Percentiles rank a stretch among this genome's conserved stretches.
phyloP scores from a whole-genome alignment of 2,888 invertebrate species.

The Stenoptilia bipunctidactyla region DNA sequence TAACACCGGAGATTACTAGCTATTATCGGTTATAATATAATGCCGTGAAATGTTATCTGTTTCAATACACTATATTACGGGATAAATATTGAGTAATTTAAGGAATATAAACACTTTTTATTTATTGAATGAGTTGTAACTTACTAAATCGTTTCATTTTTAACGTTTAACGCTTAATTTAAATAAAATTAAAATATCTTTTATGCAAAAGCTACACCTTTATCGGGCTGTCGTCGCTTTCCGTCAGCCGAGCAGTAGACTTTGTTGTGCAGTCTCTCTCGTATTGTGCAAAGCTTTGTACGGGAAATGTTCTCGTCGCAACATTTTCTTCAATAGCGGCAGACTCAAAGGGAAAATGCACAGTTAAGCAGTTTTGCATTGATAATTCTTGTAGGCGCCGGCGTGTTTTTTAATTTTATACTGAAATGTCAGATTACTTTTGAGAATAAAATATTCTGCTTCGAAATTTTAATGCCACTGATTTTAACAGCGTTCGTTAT shows the following conservation, averaged over 20 bases:
- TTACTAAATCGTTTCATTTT: too few species aligned
- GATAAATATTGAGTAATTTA: too few species aligned
- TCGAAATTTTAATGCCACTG: neutral
- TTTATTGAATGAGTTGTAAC: too few species aligned
- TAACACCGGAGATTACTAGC: too few species aligned
- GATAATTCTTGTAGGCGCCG: neutral
- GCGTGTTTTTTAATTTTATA: neutral
- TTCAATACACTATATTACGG: too few species aligned
- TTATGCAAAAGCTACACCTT: constrained; percentile 3
- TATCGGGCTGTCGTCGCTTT: constrained; percentile 10
- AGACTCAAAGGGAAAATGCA: constrained; percentile 8
- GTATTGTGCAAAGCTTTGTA: constrained; percentile 14
- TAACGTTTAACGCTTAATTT: too few species aligned
- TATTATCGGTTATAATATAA: too few species aligned
- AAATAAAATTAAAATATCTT: too few species aligned
- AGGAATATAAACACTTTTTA: too few species aligned
- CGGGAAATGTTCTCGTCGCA: constrained; percentile 13
- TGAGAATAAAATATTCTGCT: too few species aligned
- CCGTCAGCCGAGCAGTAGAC: constrained; percentile 11
- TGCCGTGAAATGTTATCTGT: too few species aligned
- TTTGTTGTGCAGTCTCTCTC: constrained; percentile 11
- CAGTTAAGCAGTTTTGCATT: constrained; percentile 1
- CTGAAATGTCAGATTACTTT: too few species aligned
- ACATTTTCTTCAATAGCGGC: constrained; percentile 9
- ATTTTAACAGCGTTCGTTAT: neutral